phyloP scores from a whole-genome alignment of 1,140 invertebrate species.

The Oryctes rhinoceros region DNA sequence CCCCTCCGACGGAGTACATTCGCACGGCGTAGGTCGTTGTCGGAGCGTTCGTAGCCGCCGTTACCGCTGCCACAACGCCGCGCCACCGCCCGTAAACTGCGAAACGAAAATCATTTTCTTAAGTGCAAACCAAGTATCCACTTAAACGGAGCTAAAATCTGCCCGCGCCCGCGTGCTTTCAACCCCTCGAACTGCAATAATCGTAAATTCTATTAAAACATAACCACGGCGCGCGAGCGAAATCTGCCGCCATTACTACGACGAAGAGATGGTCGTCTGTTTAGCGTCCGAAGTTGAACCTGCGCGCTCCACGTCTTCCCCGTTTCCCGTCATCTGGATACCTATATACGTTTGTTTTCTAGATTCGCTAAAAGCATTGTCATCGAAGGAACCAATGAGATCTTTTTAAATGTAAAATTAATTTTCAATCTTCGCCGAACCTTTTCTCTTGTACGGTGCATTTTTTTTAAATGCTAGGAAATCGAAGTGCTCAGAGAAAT shows the following conservation, averaged over 20 bases:
- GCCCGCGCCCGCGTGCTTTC: constrained; percentile 51
- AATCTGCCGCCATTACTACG: constrained; percentile 63
- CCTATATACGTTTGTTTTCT: too few species aligned
- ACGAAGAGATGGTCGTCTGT: constrained; percentile 60
- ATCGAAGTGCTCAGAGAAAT: too few species aligned
- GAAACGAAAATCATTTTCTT: constrained; percentile 43
- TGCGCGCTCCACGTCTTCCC: background rate
- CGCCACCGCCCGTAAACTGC: constrained; percentile 16
- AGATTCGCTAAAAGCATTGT: too few species aligned
- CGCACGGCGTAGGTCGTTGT: background rate
- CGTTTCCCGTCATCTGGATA: background rate
- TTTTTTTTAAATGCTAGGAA: too few species aligned
- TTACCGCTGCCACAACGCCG: background rate
- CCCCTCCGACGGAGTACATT: background rate
- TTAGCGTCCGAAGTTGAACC: constrained; percentile 53
- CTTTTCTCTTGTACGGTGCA: too few species aligned
- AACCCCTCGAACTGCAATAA: constrained; percentile 59
- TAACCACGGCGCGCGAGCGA: constrained; percentile 60
- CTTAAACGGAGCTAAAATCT: constrained; percentile 52
- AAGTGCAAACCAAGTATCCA: constrained; percentile 49
- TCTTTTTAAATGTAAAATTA: too few species aligned
- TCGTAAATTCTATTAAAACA: constrained; percentile 65
- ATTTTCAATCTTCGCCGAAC: too few species aligned
- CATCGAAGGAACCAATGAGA: too few species aligned
- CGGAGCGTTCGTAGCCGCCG: background rate